phyloP scores from a whole-genome alignment of 2,113 vertebrate genomes.

The Chionodraco myersi region DNA sequence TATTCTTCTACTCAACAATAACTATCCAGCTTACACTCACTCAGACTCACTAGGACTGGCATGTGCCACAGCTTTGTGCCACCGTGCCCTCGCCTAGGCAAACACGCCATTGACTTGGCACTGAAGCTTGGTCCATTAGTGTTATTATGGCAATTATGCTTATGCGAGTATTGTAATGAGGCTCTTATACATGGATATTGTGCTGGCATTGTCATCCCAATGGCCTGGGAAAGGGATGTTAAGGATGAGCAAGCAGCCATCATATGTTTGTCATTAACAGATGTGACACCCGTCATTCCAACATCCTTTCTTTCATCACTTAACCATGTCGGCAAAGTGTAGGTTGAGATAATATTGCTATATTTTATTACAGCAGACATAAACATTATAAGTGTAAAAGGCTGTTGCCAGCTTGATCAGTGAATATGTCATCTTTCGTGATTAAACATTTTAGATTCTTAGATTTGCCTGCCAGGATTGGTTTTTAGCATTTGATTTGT shows the following conservation, averaged over 20 bases:
- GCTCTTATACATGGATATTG: conserved; percentile 58
- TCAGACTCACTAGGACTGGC: conserved; percentile 41
- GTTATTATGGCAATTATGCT: conserved; percentile 76
- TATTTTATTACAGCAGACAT: conserved; percentile 26
- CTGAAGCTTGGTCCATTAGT: conserved; percentile 69
- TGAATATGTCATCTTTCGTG: conserved; percentile 44
- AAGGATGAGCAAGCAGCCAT: conserved; percentile 45
- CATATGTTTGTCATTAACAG: conserved; percentile 51
- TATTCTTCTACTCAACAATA: conserved; percentile 51
- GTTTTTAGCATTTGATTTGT: conserved; percentile 52
- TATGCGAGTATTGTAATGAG: conserved; percentile 58
- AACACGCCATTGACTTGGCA: conserved; percentile 64
- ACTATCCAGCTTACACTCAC: conserved; percentile 27
- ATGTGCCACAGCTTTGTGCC: conserved; percentile 52
- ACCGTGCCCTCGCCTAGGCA: conserved; percentile 45
- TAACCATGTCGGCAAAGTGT: conserved; percentile 35
- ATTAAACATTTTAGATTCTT: conserved; percentile 46
- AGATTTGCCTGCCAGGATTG: conserved; percentile 31
- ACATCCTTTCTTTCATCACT: conserved; percentile 33
- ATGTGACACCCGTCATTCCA: conserved; percentile 41
- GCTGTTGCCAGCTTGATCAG: conserved; percentile 40
- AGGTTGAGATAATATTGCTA: conserved; percentile 36
- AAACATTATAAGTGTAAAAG: conserved; percentile 35
- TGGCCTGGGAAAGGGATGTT: conserved; percentile 38
- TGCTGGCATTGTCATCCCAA: conserved; percentile 41